phyloP scores from a whole-genome alignment of 2,888 invertebrate species.

The Amblyteles armatorius region DNA sequence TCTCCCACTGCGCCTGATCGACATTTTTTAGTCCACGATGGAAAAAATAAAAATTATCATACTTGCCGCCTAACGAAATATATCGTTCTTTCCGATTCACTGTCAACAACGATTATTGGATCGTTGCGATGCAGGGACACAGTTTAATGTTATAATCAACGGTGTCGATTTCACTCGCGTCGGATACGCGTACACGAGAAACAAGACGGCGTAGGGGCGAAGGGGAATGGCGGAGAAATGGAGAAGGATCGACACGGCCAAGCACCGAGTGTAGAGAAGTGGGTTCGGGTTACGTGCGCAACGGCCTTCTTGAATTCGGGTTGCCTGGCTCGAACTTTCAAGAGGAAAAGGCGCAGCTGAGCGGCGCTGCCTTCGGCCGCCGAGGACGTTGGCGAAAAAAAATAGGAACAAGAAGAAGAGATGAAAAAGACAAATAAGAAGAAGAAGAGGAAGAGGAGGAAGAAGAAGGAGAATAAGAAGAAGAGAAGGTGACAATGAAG shows the following conservation, averaged over 20 bases:
- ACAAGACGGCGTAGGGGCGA: neutral
- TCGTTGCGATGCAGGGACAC: neutral
- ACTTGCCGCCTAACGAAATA: neutral
- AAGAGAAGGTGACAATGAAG: slow-evolving; percentile 7
- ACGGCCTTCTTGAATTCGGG: slow-evolving; percentile 78
- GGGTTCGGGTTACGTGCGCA: slow-evolving; percentile 77
- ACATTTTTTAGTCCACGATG: slow-evolving; percentile 5
- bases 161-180: slow-evolving; percentile 36
- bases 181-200: neutral
- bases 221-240: slow-evolving; percentile 14
- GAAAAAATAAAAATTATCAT: neutral
- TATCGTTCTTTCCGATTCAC: neutral
- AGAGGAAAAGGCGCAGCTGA: slow-evolving; percentile 25
- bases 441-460: slow-evolving; percentile 3
- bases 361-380: slow-evolving; percentile 11
- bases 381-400: neutral
- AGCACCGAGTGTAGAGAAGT: slow-evolving; percentile 68
- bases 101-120: neutral
- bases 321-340: slow-evolving; percentile 59
- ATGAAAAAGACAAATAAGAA: neutral
- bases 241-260: slow-evolving; percentile 43
- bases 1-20: slow-evolving; percentile 2
- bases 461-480: neutral
- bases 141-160: neutral
- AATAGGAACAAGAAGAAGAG: slow-evolving; percentile 2